These are phyloP conservation scores for Subanguina moxae DNA, from an alignment of 1,140 invertebrate species.

Conservation along the genomic window DNA sequence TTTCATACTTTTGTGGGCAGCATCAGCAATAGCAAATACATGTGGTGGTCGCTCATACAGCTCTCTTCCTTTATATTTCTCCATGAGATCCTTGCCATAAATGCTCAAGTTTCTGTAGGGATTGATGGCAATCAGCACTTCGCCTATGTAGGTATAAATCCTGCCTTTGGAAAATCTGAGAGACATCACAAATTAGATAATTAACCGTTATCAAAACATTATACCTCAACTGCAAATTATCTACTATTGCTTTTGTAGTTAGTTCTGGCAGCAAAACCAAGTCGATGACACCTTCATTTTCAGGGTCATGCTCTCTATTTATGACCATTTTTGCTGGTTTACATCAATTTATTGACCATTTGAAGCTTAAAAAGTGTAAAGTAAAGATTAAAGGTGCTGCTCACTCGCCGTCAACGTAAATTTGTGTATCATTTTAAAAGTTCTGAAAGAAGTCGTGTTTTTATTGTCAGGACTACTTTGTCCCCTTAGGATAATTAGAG, in stretches of 20 bases:
- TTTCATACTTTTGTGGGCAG: slow-evolving; percentile 72
- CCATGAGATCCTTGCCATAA: slow-evolving; percentile 92
- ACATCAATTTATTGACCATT: too few species aligned
- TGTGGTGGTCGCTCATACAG: slow-evolving; percentile 95
- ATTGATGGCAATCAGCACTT: slow-evolving; percentile 95
- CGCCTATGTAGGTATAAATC: slow-evolving; percentile 97
- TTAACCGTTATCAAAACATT: neutral
- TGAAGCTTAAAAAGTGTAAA: too few species aligned
- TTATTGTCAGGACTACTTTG: too few species aligned
- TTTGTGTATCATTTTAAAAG: too few species aligned
- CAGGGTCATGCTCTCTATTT: neutral
- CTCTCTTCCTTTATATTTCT: slow-evolving; percentile 89
- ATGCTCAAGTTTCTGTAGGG: slow-evolving; percentile 96
- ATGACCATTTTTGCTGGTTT: neutral
- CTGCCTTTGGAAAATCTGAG: slow-evolving; percentile 66
- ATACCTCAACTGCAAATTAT: slow-evolving; percentile 43
- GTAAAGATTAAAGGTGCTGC: too few species aligned
- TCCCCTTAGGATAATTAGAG: too few species aligned
- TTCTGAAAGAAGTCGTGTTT: too few species aligned
- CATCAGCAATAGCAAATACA: slow-evolving; percentile 96
- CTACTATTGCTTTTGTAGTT: slow-evolving; percentile 34
- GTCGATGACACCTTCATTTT: slow-evolving; percentile 48
- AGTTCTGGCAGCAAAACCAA: slow-evolving; percentile 43
- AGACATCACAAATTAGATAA: neutral
- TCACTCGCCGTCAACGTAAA: too few species aligned